Percentiles rank a stretch among this genome's conserved stretches.
These are phyloP conservation scores for Lota lota DNA, from an alignment of 2,113 vertebrate species.

Conservation along the genomic window DNA sequence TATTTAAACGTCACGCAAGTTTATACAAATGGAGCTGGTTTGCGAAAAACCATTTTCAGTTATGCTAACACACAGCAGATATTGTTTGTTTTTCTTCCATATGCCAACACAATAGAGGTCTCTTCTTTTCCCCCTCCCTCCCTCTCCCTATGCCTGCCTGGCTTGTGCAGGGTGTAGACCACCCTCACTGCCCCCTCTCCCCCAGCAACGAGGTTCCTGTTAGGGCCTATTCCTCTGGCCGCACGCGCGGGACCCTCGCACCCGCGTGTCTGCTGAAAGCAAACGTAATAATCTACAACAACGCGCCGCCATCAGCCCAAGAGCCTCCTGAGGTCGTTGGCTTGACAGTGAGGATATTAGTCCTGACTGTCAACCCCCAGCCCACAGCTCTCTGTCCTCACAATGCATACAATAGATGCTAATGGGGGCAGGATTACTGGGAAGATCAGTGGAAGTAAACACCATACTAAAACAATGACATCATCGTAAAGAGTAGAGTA, in stretches of 20 bases:
- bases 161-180: conserved; percentile 17
- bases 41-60: neutral
- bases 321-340: conserved; percentile 63
- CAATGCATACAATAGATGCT: conserved; percentile 7
- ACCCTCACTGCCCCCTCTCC: conserved; percentile 37
- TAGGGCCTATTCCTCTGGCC: conserved; percentile 64
- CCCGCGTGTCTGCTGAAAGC: conserved; percentile 66
- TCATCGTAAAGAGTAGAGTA: too few species aligned
- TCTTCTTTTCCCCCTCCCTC: conserved; percentile 4
- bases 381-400: conserved; percentile 1
- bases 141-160: neutral
- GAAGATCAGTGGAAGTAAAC: too few species aligned
- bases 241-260: conserved; percentile 70
- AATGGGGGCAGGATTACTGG: too few species aligned
- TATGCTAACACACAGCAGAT: conserved; percentile 7
- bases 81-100: conserved; percentile 24
- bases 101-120: conserved; percentile 4
- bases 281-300: conserved; percentile 63
- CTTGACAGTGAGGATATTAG: neutral
- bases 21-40: too few species aligned
- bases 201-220: conserved; percentile 66
- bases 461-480: too few species aligned
- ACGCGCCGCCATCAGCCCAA: conserved; percentile 57
- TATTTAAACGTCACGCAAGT: too few species aligned
- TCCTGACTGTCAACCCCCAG: too few species aligned